Evolutionary conservation across 2,888 invertebrate genomes (phyloP).

Genomic region (Melinaea marsaeus): DNA sequence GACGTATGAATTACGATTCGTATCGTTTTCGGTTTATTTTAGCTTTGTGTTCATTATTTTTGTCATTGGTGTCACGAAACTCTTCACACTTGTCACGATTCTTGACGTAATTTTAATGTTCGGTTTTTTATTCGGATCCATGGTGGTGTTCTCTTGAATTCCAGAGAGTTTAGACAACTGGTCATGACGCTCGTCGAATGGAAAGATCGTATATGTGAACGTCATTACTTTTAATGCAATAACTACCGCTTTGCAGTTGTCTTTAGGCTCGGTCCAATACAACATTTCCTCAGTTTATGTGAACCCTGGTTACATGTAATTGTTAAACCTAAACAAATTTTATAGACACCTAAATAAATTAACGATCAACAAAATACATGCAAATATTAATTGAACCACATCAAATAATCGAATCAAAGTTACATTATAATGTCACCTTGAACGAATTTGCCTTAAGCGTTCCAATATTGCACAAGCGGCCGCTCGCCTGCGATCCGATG

Average conservation of each 20-base stretch:
- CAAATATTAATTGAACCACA: slow-evolving; percentile 43
- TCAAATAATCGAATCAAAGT: slow-evolving; percentile 19
- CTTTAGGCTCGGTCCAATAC: too few relatives aligned
- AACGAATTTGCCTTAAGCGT: slow-evolving; percentile 43
- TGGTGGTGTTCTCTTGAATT: not conserved
- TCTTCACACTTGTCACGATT: slow-evolving; percentile 56
- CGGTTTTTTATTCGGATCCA: slow-evolving; percentile 2
- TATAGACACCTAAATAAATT: not conserved
- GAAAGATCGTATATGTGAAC: not conserved
- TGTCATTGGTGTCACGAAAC: slow-evolving; percentile 55
- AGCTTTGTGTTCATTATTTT: slow-evolving; percentile 54
- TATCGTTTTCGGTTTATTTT: slow-evolving; percentile 56
- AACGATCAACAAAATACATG: not conserved
- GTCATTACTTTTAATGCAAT: not conserved
- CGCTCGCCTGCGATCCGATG: slow-evolving; percentile 21
- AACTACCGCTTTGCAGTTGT: too few relatives aligned
- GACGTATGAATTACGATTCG: slow-evolving; percentile 43
- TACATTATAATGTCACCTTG: slow-evolving; percentile 54
- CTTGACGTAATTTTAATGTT: slow-evolving; percentile 53
- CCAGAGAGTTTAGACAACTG: too few relatives aligned
- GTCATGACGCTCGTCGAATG: too few relatives aligned
- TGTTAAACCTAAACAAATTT: not conserved
- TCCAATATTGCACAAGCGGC: slow-evolving; percentile 24
- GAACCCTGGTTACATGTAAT: too few relatives aligned
- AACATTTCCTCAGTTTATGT: too few relatives aligned